A percentile compares a stretch with the other conserved stretches of the same genome.
Evolutionary conservation across 2,113 vertebrate species (phyloP).

Genomic region (Onychostruthus taczanowskii): DNA sequence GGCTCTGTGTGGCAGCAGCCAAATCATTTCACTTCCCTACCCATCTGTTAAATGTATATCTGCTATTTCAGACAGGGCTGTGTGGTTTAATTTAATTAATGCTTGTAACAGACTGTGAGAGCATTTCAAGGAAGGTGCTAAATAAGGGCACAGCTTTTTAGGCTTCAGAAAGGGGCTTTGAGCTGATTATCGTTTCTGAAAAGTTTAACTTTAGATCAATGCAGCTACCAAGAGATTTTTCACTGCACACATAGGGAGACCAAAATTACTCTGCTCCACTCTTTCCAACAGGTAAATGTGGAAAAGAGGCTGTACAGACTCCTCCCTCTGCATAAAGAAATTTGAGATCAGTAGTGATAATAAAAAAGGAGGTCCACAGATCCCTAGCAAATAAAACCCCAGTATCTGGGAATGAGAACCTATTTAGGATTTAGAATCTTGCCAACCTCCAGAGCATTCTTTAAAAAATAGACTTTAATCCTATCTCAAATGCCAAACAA

Average conservation of each 20-base stretch:
- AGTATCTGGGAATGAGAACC: background rate
- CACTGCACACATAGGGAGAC: background rate
- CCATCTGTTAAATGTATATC: conserved; percentile 33
- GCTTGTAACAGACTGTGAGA: conserved; percentile 25
- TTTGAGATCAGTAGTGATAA: background rate
- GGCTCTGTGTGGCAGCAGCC: background rate
- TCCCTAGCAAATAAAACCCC: background rate
- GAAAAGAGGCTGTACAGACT: background rate
- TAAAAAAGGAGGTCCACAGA: background rate
- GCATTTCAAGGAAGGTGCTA: background rate
- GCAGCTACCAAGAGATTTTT: background rate
- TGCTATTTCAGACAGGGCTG: background rate
- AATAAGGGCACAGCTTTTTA: background rate
- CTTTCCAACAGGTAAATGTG: background rate
- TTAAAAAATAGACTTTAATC: conserved; percentile 12
- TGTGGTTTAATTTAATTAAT: conserved; percentile 7
- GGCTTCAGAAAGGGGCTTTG: background rate
- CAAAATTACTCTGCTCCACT: background rate
- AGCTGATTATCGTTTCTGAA: background rate
- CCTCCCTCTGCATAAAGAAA: background rate
- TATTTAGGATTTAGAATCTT: background rate
- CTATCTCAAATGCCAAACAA: conserved; percentile 62
- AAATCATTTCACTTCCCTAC: conserved; percentile 3
- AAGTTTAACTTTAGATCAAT: background rate
- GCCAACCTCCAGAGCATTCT: background rate